Percentiles rank a stretch among this genome's conserved stretches.
Evolutionary conservation across 2,888 invertebrate species (phyloP).

Genomic region (Amblyteles armatorius): DNA sequence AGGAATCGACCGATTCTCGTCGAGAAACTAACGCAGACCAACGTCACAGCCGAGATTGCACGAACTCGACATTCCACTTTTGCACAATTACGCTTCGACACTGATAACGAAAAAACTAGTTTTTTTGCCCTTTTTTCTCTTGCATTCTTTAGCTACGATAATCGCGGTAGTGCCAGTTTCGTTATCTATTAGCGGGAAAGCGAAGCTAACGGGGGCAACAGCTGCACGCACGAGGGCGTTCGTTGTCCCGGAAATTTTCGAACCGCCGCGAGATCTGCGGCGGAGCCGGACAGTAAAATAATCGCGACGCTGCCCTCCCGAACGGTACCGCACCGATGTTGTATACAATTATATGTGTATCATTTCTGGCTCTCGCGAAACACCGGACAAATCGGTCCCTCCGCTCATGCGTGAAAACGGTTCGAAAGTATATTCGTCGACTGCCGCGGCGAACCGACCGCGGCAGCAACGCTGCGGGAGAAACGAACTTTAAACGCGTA

Average conservation of each 20-base stretch:
- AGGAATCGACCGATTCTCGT: conserved; percentile 35
- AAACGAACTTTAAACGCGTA: conserved; percentile 28
- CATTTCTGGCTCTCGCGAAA: conserved; percentile 30
- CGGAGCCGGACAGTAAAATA: conserved; percentile 7
- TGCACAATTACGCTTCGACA: conserved; percentile 13
- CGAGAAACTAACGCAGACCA: not conserved
- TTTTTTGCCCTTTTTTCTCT: not conserved
- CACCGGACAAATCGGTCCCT: conserved; percentile 54
- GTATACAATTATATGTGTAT: not conserved
- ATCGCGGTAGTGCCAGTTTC: not conserved
- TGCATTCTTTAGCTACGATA: not conserved
- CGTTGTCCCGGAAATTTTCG: conserved; percentile 1
- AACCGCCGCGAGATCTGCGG: not conserved
- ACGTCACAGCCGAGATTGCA: not conserved
- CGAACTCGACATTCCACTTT: conserved; percentile 24
- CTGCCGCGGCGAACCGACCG: conserved; percentile 24
- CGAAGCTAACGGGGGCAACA: conserved; percentile 24
- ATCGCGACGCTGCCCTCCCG: not conserved
- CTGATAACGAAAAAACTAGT: not conserved
- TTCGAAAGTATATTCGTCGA: conserved; percentile 62
- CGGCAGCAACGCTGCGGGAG: conserved; percentile 21
- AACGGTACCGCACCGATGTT: not conserved
- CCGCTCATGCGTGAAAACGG: conserved; percentile 66
- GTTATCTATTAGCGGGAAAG: conserved; percentile 38
- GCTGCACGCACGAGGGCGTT: not conserved